Evolutionary conservation across 2,113 vertebrate genomes (phyloP), one percentile per base, ranked within the genome.

Genomic region (Malurus melanocephalus): DNA sequence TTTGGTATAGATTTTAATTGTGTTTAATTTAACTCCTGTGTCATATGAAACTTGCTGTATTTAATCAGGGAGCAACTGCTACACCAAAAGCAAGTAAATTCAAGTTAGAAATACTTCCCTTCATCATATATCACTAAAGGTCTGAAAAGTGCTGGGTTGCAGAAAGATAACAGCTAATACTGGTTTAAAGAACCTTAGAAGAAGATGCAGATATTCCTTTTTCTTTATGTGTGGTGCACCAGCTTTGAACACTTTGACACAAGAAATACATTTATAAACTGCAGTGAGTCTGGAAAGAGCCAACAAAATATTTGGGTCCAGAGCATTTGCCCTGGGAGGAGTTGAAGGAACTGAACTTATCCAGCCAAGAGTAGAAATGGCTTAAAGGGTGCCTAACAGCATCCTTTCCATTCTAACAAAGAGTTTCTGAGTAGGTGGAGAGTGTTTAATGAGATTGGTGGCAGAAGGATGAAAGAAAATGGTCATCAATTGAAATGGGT

Each of bases 401-500:
- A 51, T 22, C 12, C 3, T 87, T 51, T 30, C 11, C 9, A 43
- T 13, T 32, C 1, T 8, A 81, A 7, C 12, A n/a, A 74, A 20
- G 32, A 17, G 7, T 35, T 69, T 65, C 38, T 66, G 42, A 56
- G 16, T 14, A 42, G 11, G 15, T 3, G 9, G 6, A 60, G 10
- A 15, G 17, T 38, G 2, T 65, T 72, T 49, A 26, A 33, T 20
- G 12, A 79, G 10, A 9, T 27, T 32, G 5, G 38, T 38, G 22
- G 13, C 18, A 59, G 28, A 5, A 49, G 2, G 3, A 56, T 4
- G 52, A 42, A 74, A 87, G 7, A 23, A 32, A 65, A 66, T 1
- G 1, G 2, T 26, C 11, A 7, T 28, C 53, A 60, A 45, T 16
- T 45, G 49, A n/a, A 87, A 66, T 4, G 1, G 5, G 0, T 0